phyloP scores from a whole-genome alignment of 2,113 vertebrate species.

The Ranitomeya variabilis region DNA sequence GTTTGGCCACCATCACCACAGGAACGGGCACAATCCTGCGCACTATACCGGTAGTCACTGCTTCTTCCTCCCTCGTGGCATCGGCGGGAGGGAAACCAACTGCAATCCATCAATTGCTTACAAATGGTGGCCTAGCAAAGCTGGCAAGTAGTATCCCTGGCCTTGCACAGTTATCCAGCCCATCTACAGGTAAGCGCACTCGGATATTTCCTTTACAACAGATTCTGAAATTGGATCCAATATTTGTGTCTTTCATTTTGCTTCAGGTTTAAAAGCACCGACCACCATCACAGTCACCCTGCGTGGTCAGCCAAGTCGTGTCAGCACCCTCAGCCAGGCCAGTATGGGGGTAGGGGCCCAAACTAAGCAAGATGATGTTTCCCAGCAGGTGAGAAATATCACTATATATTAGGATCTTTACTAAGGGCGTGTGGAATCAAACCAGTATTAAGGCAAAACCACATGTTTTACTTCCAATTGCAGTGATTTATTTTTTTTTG shows the following conservation, averaged over 20 bases:
- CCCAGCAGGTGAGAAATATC: conserved; percentile 32
- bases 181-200: conserved; percentile 79
- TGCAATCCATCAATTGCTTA: conserved; percentile 92
- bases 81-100: conserved; percentile 81
- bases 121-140: conserved; percentile 90
- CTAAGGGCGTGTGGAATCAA: not conserved
- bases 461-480: too few species aligned
- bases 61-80: conserved; percentile 73
- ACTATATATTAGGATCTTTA: not conserved
- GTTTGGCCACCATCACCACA: conserved; percentile 75
- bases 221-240: not conserved
- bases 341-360: conserved; percentile 60
- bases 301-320: conserved; percentile 80
- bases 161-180: conserved; percentile 91
- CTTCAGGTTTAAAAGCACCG: conserved; percentile 86
- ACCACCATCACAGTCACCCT: conserved; percentile 91
- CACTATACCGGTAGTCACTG: conserved; percentile 85
- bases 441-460: not conserved
- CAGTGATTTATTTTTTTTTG: too few species aligned
- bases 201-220: not conserved
- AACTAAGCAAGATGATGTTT: conserved; percentile 65
- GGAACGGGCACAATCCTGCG: conserved; percentile 81
- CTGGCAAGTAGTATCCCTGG: conserved; percentile 89
- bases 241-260: not conserved
- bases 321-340: conserved; percentile 76